A percentile compares a stretch with the other conserved stretches of the same genome.
Conservation (phyloP, 2,888 invertebrate genomes). For the Ceriagrion tenellum region DNA sequence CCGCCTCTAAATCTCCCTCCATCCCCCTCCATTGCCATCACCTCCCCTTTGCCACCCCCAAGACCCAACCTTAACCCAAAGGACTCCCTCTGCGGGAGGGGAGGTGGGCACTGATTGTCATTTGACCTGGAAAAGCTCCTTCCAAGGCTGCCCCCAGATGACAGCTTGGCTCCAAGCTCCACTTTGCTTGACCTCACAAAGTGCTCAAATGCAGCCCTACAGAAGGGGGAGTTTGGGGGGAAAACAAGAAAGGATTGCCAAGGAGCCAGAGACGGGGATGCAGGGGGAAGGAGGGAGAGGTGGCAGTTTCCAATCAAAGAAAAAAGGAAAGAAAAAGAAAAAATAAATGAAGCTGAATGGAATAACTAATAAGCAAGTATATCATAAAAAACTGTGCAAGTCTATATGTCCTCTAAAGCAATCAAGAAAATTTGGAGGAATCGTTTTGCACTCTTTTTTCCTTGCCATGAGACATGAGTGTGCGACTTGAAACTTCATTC, state of each 20-base stretch:
- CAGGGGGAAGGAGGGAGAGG: conserved; percentile 54
- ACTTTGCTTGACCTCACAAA: conserved; percentile 79
- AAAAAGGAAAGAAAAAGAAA: conserved; percentile 68
- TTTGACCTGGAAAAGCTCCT: conserved; percentile 84
- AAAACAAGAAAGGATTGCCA: conserved; percentile 68
- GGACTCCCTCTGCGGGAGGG: conserved; percentile 65
- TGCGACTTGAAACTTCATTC: conserved; percentile 30
- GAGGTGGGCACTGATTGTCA: conserved; percentile 79
- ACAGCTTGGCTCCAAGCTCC: conserved; percentile 81
- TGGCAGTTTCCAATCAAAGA: conserved; percentile 69
- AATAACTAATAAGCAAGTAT: conserved; percentile 66
- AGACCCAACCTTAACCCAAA: conserved; percentile 77
- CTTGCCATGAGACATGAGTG: background rate
- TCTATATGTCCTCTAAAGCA: conserved; percentile 54
- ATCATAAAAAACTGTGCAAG: conserved; percentile 57
- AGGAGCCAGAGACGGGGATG: conserved; percentile 54
- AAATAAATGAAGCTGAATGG: conserved; percentile 65
- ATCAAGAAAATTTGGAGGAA: conserved; percentile 42
- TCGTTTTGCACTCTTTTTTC: background rate
- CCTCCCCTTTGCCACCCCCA: conserved; percentile 75
- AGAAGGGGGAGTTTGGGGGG: conserved; percentile 62
- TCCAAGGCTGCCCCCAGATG: conserved; percentile 84
- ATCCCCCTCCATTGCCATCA: conserved; percentile 54
- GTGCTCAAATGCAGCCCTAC: conserved; percentile 80
- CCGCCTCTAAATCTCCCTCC: conserved; percentile 71